Percentiles rank a stretch among this genome's conserved stretches.
These are phyloP conservation scores for Xenopus borealis DNA, from an alignment of 2,113 vertebrate genomes.

Conservation along the genomic window DNA sequence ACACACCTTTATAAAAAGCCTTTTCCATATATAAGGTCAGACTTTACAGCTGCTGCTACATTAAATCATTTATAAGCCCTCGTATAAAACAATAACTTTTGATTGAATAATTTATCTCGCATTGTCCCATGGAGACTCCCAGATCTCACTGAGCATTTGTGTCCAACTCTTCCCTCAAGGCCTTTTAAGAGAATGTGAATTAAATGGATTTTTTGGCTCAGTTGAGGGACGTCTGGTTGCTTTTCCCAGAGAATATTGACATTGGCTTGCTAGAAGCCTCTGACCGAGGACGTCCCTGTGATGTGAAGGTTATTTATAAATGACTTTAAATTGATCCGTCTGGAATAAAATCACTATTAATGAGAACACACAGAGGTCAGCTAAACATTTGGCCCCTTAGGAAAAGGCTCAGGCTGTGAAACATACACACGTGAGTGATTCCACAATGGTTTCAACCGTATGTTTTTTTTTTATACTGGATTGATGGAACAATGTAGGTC, in stretches of 20 bases:
- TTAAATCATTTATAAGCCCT: background rate
- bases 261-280: background rate
- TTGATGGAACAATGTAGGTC: too few relatives aligned
- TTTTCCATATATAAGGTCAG: too few relatives aligned
- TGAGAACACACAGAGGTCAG: background rate
- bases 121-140: background rate
- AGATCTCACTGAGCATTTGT: too few relatives aligned
- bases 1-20: too few relatives aligned
- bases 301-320: slow-evolving; percentile 33
- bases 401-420: background rate
- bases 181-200: slow-evolving; percentile 19
- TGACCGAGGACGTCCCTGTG: background rate
- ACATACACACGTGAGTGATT: too few relatives aligned
- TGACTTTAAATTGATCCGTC: slow-evolving; percentile 33
- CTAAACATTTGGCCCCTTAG: background rate
- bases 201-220: slow-evolving; percentile 30
- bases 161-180: slow-evolving; percentile 16
- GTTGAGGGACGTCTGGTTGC: slow-evolving; percentile 16
- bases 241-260: slow-evolving; percentile 30
- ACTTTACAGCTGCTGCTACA: too few relatives aligned
- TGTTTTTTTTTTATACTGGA: too few relatives aligned
- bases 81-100: background rate
- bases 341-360: slow-evolving; percentile 12
- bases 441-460: too few relatives aligned
- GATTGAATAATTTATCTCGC: slow-evolving; percentile 26